Conservation (phyloP, 2,113 vertebrate genomes). For the Hippocampus barbouri region DNA sequence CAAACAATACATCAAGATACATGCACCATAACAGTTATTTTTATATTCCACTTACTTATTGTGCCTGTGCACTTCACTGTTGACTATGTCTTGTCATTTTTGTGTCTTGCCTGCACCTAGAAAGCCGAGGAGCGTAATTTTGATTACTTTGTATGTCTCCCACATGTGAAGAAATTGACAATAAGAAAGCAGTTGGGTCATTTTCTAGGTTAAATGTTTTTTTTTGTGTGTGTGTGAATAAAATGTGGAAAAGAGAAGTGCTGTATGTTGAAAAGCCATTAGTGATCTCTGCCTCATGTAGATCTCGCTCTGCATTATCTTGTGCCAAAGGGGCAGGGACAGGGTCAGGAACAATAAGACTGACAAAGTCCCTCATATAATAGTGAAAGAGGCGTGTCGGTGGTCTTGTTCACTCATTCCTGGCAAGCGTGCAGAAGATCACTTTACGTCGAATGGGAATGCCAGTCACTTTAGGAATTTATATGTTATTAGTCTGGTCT, state of each 20-base stretch:
- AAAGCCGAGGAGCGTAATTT: too few species aligned
- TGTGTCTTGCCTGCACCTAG: too few species aligned
- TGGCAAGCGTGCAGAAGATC: conserved; percentile 54
- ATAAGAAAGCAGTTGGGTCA: neutral
- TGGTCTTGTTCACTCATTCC: conserved; percentile 51
- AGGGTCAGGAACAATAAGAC: conserved; percentile 20
- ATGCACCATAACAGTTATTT: too few species aligned
- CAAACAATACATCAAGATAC: too few species aligned
- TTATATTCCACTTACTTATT: too few species aligned
- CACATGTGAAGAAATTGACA: too few species aligned
- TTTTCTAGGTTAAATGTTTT: neutral
- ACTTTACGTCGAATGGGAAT: conserved; percentile 65
- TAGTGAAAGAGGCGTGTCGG: conserved; percentile 35
- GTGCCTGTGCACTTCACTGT: too few species aligned
- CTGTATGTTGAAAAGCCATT: conserved; percentile 4
- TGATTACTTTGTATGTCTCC: too few species aligned
- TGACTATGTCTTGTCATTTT: too few species aligned
- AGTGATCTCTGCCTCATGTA: conserved; percentile 1
- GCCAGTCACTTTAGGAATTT: conserved; percentile 62
- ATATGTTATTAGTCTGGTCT: conserved; percentile 64
- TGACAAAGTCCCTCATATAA: conserved; percentile 36
- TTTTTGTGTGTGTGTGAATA: neutral
- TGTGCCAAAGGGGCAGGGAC: conserved; percentile 15
- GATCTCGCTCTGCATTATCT: conserved; percentile 11
- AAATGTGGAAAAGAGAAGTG: neutral